These are phyloP conservation scores for Oreohelix idahoensis DNA, from an alignment of 1,140 invertebrate genomes.

Conservation along the genomic window DNA sequence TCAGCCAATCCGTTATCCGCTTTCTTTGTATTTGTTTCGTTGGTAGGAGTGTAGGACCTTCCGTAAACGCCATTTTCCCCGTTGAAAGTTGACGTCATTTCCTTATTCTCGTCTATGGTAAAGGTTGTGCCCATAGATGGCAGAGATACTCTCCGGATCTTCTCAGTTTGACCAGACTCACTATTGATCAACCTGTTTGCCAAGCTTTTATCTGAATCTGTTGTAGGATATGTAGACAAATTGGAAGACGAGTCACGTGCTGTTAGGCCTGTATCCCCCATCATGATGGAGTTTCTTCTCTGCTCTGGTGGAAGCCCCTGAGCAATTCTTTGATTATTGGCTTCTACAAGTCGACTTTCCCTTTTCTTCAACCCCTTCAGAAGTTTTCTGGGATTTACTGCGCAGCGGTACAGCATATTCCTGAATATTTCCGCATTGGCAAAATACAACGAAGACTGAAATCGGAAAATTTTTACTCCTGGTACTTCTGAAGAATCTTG, in stretches of 20 bases:
- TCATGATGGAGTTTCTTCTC: slow-evolving; percentile 42
- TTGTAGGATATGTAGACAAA: not conserved
- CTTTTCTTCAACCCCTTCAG: slow-evolving; percentile 66
- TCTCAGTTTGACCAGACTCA: slow-evolving; percentile 5
- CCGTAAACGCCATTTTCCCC: not conserved
- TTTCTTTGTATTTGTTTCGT: slow-evolving; percentile 20
- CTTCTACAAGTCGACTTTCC: slow-evolving; percentile 47
- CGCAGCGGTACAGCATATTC: slow-evolving; percentile 60
- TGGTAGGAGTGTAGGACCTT: slow-evolving; percentile 27
- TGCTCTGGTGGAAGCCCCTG: slow-evolving; percentile 35
- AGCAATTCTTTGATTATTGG: slow-evolving; percentile 41
- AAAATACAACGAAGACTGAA: slow-evolving; percentile 74
- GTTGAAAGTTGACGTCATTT: not conserved
- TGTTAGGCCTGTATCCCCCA: slow-evolving; percentile 35
- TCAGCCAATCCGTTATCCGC: not conserved
- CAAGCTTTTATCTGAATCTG: slow-evolving; percentile 10
- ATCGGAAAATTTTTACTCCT: slow-evolving; percentile 73
- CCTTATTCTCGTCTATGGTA: slow-evolving; percentile 43
- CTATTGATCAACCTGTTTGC: not conserved
- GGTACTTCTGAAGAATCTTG: slow-evolving; percentile 46
- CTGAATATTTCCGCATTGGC: slow-evolving; percentile 74
- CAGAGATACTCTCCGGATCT: slow-evolving; percentile 41
- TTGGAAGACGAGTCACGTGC: slow-evolving; percentile 9
- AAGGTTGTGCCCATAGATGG: slow-evolving; percentile 51
- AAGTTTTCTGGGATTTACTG: slow-evolving; percentile 61